Evolutionary conservation across 2,797 vertebrate species (phyloP), one percentile per base, ranked within the genome.

Genomic region (Typhlichthys eigenmanni): DNA sequence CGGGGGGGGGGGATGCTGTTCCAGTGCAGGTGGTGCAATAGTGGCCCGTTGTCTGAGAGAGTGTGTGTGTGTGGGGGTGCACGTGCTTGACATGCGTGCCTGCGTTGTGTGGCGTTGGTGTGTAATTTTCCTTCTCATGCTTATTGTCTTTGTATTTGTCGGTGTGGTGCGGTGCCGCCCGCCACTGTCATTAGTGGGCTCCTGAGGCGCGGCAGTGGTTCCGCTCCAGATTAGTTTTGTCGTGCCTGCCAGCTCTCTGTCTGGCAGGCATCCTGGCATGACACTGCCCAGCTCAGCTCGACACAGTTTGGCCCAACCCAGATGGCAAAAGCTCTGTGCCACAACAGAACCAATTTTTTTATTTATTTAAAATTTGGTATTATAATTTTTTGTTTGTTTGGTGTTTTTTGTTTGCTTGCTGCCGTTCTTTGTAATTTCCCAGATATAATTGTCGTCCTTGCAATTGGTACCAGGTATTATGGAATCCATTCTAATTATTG

Each of bases 191-290:
- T 92, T 92, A 91, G 90, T 83, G 78, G 83, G 80, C 84, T 87
- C 88, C 91, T 87, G 87, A 89, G 85, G 87, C 85, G 71, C 90
- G 84, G 82, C 90, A 83, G 84, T 84, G 80, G 88, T 92, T 91
- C 79, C 82, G 85, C 88, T 92, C 85, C 89, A 91, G 90, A 91
- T 92, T 88, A 87, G 85, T 89, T 87, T 87, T 84, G 76, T 82
- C 66, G 83, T 72, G 78, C 78, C 82, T 87, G 91, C 92, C 90
- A 92, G 85, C 81, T 90, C 88, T 85, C 82, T 89, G 87, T 91
- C 91, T 91, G 90, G 87, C 88, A 86, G 81, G 74, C 76, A 80
- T 85, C 82, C 88, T 90, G 88, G 86, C 69, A 73, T 67, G 83
- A 82, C 82, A 69, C 75, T 82, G 87, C 89, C 87, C 76, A 71